Evolutionary conservation across 2,888 invertebrate genomes (phyloP), one percentile per base, ranked within the genome.

Genomic region (Myopa tessellatipennis): DNA sequence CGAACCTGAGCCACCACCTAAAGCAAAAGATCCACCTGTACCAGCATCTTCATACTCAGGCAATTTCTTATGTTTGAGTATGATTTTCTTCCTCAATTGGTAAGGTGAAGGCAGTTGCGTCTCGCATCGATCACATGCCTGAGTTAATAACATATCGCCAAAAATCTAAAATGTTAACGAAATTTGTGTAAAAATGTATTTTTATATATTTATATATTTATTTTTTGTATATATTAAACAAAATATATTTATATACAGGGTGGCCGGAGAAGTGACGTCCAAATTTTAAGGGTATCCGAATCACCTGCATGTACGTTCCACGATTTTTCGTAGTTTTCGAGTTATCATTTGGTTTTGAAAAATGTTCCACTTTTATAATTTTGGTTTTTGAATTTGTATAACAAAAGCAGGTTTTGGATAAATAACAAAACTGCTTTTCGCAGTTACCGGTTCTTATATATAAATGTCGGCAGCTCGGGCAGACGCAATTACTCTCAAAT

Each of bases 21-120:
- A 18, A 61, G 26, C 12, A 61, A 26, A 70, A 7, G 80, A 58
- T 0, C 79, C 77, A n/a, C 79, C 78, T 58, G 73, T 71, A 26
- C 81, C 82, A 68, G 85, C 95, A 78, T 96, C 95, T 65, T 93
- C 95, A 4, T 95, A 96, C 82, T 97, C 97, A 0, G 97, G 97
- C 16, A 98, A 90, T 86, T 98, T 98, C 86, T 98, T 98, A 86
- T 98, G 98, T 89, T 98, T 97, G 4, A 97, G 87, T 77, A 97
- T 92, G 71, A 97, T 95, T 88, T 93, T 94, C 63, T 93, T 90
- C 52, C 93, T 92, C 40, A 98, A 89, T 78, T 94, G 93, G 82
- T 94, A 91, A 0, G 98, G 98, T 0, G 97, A 96, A 0, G 98
- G 98, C 77, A 98, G 90, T 77, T 90, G 89, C 0, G 91, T 91